Conservation (phyloP, 2,797 vertebrate species). For the Fringilla coelebs region DNA sequence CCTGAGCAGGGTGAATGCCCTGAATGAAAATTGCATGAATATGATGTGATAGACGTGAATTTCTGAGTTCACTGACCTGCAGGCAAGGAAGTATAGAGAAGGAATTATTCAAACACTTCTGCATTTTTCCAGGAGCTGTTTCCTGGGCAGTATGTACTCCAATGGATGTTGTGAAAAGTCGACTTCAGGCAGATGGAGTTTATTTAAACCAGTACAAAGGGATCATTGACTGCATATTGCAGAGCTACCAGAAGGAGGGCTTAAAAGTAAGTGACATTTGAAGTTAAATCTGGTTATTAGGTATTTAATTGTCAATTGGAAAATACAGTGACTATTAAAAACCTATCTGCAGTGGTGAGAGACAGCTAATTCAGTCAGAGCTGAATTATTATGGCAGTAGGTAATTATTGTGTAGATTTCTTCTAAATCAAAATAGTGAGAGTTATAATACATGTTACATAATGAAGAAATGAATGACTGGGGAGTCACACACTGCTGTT, state of each 20-base stretch:
- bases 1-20: background rate
- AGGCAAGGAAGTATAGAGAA: background rate
- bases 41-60: background rate
- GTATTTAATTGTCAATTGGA: background rate
- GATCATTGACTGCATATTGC: constrained; percentile 86
- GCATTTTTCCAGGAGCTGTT: constrained; percentile 84
- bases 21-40: background rate
- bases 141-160: constrained; percentile 95
- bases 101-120: background rate
- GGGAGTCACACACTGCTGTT: background rate
- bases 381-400: background rate
- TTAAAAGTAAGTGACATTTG: constrained; percentile 81
- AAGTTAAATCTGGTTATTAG: background rate
- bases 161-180: constrained; percentile 94
- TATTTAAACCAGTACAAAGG: constrained; percentile 88
- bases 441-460: background rate
- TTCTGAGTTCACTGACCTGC: background rate
- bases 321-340: background rate
- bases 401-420: background rate
- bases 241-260: constrained; percentile 91
- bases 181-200: constrained; percentile 92
- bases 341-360: background rate
- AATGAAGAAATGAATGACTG: background rate
- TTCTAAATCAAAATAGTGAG: background rate
- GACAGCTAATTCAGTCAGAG: background rate